Evolutionary conservation across 2,888 invertebrate genomes (phyloP).

Genomic region (Luperina nickerlii): DNA sequence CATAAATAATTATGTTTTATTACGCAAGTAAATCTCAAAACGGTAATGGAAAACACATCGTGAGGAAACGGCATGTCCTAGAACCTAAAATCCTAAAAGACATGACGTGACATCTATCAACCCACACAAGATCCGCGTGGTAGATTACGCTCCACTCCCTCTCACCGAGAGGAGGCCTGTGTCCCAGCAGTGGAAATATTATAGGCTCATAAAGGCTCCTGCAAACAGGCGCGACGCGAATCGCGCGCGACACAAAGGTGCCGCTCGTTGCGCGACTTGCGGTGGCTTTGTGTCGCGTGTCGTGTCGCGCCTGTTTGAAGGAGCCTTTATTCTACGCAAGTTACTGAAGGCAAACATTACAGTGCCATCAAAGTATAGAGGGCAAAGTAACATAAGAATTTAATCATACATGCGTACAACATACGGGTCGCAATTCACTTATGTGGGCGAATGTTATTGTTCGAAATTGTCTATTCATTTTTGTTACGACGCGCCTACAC

Average conservation of each 20-base stretch:
- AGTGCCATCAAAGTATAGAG: background rate
- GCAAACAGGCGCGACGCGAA: too few relatives aligned
- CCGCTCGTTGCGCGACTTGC: too few relatives aligned
- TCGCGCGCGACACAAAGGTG: too few relatives aligned
- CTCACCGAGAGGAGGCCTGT: background rate
- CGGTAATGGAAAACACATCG: too few relatives aligned
- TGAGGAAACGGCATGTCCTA: too few relatives aligned
- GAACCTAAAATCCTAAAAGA: too few relatives aligned
- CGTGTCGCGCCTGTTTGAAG: too few relatives aligned
- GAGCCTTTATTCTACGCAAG: background rate
- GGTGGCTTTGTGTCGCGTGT: too few relatives aligned
- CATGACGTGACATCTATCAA: too few relatives aligned
- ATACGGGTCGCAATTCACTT: conserved; percentile 24
- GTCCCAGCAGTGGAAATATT: background rate
- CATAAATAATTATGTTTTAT: conserved; percentile 27
- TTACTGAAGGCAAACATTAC: background rate
- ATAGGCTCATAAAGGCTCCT: background rate
- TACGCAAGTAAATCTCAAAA: background rate
- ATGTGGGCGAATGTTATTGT: conserved; percentile 53
- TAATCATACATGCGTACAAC: conserved; percentile 26
- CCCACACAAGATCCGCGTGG: too few relatives aligned
- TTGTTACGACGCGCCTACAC: conserved; percentile 29
- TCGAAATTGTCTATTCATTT: conserved; percentile 46
- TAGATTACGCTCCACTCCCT: too few relatives aligned
- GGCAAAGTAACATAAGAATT: conserved; percentile 24